These are phyloP conservation scores for Erebia aethiops DNA, from an alignment of 2,888 invertebrate species.

Conservation along the genomic window DNA sequence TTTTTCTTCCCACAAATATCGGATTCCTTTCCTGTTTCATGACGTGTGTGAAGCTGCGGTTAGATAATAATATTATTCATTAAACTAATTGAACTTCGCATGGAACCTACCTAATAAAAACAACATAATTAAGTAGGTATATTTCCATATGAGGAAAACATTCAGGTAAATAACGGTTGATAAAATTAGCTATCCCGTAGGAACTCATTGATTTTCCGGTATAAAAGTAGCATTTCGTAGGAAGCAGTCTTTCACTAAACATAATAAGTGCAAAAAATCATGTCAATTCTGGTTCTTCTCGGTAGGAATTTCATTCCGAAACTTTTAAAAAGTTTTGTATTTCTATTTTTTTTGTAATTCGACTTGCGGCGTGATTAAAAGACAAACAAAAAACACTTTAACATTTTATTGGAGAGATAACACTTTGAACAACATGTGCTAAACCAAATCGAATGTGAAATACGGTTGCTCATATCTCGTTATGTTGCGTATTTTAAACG, in stretches of 20 bases:
- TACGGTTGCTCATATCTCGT: conserved; percentile 13
- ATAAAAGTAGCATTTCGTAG: too few relatives aligned
- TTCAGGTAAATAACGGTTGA: not conserved
- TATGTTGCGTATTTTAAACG: conserved; percentile 24
- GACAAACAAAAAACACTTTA: too few relatives aligned
- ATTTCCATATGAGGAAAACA: not conserved
- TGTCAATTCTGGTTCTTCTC: too few relatives aligned
- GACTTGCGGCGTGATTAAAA: too few relatives aligned
- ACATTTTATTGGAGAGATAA: conserved; percentile 1
- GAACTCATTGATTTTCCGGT: too few relatives aligned
- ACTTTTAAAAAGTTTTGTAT: too few relatives aligned
- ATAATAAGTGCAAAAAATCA: too few relatives aligned
- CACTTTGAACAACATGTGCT: conserved; percentile 8
- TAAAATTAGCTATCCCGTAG: not conserved
- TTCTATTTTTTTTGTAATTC: too few relatives aligned
- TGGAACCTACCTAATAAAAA: not conserved
- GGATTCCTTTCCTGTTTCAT: conserved; percentile 8
- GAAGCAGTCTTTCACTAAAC: too few relatives aligned
- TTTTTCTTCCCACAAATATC: conserved; percentile 11
- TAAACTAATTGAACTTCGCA: conserved; percentile 2
- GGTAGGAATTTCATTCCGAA: too few relatives aligned
- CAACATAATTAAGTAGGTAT: not conserved
- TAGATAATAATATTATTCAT: conserved; percentile 7
- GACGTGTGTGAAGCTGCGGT: conserved; percentile 9
- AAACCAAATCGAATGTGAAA: conserved; percentile 15